These are phyloP conservation scores for Tipula helvola DNA, from an alignment of 2,888 invertebrate genomes.

Conservation along the genomic window DNA sequence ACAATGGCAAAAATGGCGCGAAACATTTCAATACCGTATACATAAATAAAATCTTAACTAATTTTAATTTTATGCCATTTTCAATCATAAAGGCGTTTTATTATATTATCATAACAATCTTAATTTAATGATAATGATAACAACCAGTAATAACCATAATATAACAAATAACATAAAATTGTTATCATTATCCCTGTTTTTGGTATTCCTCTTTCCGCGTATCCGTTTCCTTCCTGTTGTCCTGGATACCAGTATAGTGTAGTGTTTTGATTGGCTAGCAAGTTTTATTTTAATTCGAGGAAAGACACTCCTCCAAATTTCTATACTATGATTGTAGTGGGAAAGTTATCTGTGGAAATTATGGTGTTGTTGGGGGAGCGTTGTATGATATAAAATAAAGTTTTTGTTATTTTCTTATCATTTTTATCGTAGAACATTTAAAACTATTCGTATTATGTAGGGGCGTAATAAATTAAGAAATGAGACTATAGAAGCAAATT, in stretches of 20 bases:
- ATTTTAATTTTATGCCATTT: background rate
- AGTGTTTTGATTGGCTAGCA: background rate
- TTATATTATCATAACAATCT: background rate
- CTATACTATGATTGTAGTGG: background rate
- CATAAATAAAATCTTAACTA: background rate
- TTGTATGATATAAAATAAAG: too few relatives aligned
- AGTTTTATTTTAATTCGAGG: background rate
- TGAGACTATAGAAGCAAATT: too few relatives aligned
- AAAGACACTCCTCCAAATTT: background rate
- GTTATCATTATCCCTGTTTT: background rate
- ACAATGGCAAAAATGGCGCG: background rate
- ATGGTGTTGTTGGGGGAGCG: background rate
- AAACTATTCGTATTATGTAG: too few relatives aligned
- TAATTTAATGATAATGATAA: background rate
- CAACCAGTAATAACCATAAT: background rate
- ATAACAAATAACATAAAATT: background rate
- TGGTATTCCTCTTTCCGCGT: background rate
- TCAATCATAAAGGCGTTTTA: background rate
- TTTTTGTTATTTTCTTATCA: too few relatives aligned
- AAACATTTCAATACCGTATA: background rate
- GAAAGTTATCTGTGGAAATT: background rate
- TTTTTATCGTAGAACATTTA: too few relatives aligned
- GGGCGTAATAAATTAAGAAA: too few relatives aligned
- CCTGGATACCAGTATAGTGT: background rate
- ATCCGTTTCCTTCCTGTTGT: background rate